These are phyloP conservation scores for Perca schrenkii DNA, from an alignment of 2,113 vertebrate species.

Conservation along the genomic window DNA sequence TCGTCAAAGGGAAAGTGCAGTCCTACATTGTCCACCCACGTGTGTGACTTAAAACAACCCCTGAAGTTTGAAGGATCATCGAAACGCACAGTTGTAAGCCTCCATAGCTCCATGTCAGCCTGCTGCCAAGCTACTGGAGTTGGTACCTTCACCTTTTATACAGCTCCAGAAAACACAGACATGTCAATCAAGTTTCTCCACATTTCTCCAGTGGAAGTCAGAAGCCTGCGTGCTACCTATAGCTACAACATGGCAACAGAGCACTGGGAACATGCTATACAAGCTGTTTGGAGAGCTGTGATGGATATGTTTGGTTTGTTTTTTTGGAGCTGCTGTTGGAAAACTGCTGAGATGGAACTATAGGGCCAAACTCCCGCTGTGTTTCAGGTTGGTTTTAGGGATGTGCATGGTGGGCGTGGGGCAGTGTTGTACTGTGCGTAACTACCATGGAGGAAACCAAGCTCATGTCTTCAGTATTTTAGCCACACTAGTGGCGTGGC, in stretches of 20 bases:
- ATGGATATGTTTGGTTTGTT: constrained; percentile 14
- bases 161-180: constrained; percentile 10
- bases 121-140: constrained; percentile 25
- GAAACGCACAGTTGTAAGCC: not conserved
- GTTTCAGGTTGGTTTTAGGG: not conserved
- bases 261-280: constrained; percentile 7
- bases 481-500: not conserved
- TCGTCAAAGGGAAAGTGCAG: not conserved
- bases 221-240: constrained; percentile 4
- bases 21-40: not conserved
- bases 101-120: constrained; percentile 8
- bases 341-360: constrained; percentile 19
- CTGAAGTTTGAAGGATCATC: constrained; percentile 21
- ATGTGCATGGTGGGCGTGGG: not conserved
- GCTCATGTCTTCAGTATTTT: not conserved
- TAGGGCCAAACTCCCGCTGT: not conserved
- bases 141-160: not conserved
- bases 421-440: not conserved
- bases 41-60: not conserved
- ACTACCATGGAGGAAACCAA: not conserved
- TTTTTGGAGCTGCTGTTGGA: constrained; percentile 8
- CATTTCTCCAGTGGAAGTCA: constrained; percentile 6
- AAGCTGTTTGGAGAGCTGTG: constrained; percentile 48
- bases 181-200: constrained; percentile 24
- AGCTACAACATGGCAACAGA: constrained; percentile 29